Conservation (phyloP, 2,888 invertebrate genomes). For the Eupithecia insigniata region DNA sequence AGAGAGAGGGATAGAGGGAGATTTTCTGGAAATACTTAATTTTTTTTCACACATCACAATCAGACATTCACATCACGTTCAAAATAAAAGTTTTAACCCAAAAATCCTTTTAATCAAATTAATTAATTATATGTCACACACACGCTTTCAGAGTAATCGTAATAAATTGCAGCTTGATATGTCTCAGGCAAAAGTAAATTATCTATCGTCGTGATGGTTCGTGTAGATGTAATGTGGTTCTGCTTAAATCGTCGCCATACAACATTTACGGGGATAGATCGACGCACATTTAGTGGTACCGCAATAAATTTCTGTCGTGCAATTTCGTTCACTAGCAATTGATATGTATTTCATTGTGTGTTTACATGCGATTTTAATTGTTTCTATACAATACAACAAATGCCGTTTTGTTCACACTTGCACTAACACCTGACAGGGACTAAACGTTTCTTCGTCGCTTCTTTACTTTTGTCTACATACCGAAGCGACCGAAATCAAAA, state of each 20-base stretch:
- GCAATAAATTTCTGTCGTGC: background rate
- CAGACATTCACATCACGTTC: too few relatives aligned
- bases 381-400: background rate
- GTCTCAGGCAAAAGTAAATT: background rate
- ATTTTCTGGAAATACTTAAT: background rate
- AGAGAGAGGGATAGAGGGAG: background rate
- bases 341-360: background rate
- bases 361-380: background rate
- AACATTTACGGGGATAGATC: background rate
- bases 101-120: background rate
- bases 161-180: background rate
- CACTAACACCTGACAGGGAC: too few relatives aligned
- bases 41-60: background rate
- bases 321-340: background rate
- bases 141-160: background rate
- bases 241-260: background rate
- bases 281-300: background rate
- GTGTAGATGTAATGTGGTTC: background rate
- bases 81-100: too few relatives aligned
- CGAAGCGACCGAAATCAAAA: too few relatives aligned
- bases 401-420: background rate
- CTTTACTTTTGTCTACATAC: too few relatives aligned
- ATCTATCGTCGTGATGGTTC: background rate
- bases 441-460: too few relatives aligned
- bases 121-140: background rate